Base-by-base conservation (phyloP, 2,888 invertebrate genomes). In the Drosophila monieri region DNA sequence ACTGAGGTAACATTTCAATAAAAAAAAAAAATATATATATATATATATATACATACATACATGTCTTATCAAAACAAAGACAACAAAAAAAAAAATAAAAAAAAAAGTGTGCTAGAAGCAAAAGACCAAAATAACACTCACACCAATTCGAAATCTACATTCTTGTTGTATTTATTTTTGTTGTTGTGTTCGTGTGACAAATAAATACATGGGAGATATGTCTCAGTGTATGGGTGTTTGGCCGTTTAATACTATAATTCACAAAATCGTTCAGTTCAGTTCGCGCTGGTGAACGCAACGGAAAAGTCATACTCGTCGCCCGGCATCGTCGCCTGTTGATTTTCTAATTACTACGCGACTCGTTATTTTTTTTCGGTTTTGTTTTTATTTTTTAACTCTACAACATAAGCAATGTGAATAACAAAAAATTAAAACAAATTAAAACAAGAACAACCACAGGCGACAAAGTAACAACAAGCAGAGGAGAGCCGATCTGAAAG, bases 201-300 rank as follows among this genome's bases (percentile, higher is more conserved):
- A 79, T 65, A 58, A 56, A 61, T 44, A 62, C 48, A 57, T 58
- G 9, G 25, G 10, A 18, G 43, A 43, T 25, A 37, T 39, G 32
- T 51, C 27, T 41, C 41, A 54, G 44, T 14, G 59, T 49, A 65
- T 37, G 37, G 25, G 44, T 58, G 72, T 64, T 23, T 73, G 58
- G 55, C 61, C 68, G 72, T 85, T 77, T 73, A 72, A 79, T 85
- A 85, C 80, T 80, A 85, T 80, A 83, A 78, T 80, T 84, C 77
- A 76, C 83, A 80, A 84, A 84, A 74, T 79, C 72, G 74, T 80
- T 75, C 57, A 72, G 74, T 76, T 87, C 87, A 89, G 88, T 89
- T 79, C 76, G 76, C 74, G 77, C 83, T 78, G 76, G 85, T 74
- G 85, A 80, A 79, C 83, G 76, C 76, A 83, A 77, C 81, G 74